Evolutionary conservation across 2,113 vertebrate genomes (phyloP).

Genomic region (Sylvilagus bachmani): DNA sequence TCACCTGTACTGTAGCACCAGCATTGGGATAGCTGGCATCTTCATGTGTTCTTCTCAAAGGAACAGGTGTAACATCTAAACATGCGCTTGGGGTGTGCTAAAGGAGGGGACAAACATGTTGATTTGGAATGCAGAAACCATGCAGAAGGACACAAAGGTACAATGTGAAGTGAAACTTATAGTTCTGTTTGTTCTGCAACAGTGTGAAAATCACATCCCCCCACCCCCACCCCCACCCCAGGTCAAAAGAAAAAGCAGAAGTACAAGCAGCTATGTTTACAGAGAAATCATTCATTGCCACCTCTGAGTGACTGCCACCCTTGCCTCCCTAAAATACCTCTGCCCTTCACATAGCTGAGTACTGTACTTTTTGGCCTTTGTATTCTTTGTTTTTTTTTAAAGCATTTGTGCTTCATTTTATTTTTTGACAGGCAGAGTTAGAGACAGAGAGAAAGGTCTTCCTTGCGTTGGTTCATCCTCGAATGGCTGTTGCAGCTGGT

Average conservation of each 20-base stretch:
- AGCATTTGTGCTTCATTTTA: too few species aligned
- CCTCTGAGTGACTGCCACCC: not conserved
- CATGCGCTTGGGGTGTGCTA: not conserved
- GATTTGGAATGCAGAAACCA: not conserved
- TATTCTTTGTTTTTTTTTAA: too few species aligned
- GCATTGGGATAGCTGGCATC: accelerated
- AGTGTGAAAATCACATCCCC: constrained; percentile 9
- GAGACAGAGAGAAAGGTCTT: too few species aligned
- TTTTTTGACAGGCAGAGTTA: too few species aligned
- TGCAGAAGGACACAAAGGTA: not conserved
- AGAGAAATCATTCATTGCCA: not conserved
- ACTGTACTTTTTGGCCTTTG: not conserved
- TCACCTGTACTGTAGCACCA: not conserved
- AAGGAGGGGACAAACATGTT: not conserved
- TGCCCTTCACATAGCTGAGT: not conserved
- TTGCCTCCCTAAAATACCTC: not conserved
- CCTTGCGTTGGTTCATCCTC: too few species aligned
- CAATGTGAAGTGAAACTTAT: not conserved
- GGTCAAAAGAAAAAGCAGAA: not conserved
- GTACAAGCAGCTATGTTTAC: not conserved
- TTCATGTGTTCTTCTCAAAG: accelerated
- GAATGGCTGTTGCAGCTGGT: too few species aligned
- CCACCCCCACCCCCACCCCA: accelerated
- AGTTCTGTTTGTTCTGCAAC: constrained; percentile 21
- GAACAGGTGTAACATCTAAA: not conserved